phyloP scores from a whole-genome alignment of 2,113 vertebrate genomes.

The Herpailurus yagouaroundi region DNA sequence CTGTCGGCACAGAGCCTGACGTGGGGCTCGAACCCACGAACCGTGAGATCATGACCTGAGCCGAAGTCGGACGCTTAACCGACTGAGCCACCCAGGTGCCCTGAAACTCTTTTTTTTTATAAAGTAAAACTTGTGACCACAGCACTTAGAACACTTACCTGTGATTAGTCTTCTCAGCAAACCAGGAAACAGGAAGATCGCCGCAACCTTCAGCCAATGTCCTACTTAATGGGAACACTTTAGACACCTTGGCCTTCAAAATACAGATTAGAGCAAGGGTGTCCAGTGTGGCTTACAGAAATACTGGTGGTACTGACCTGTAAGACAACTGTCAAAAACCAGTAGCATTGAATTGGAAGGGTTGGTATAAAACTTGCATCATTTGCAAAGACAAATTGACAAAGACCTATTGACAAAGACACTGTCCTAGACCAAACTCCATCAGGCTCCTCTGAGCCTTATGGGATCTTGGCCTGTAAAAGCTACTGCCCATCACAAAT shows the following conservation, averaged over 20 bases:
- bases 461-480: neutral
- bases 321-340: too few species aligned
- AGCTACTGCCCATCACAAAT: neutral
- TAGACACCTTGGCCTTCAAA: neutral
- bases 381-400: too few species aligned
- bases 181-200: neutral
- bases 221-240: neutral
- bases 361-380: neutral
- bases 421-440: neutral
- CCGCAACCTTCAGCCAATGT: neutral
- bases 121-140: neutral
- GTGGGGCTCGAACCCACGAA: too few species aligned
- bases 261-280: neutral
- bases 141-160: neutral
- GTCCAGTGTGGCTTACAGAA: neutral
- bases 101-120: neutral
- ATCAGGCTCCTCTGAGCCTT: neutral
- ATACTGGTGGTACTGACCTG: neutral
- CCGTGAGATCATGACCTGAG: too few species aligned
- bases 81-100: too few species aligned
- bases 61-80: accelerated
- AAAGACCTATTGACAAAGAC: neutral
- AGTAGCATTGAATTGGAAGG: neutral
- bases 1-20: too few species aligned
- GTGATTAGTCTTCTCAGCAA: neutral